phyloP scores from a whole-genome alignment of 2,113 vertebrate genomes.

The Lepus americanus region DNA sequence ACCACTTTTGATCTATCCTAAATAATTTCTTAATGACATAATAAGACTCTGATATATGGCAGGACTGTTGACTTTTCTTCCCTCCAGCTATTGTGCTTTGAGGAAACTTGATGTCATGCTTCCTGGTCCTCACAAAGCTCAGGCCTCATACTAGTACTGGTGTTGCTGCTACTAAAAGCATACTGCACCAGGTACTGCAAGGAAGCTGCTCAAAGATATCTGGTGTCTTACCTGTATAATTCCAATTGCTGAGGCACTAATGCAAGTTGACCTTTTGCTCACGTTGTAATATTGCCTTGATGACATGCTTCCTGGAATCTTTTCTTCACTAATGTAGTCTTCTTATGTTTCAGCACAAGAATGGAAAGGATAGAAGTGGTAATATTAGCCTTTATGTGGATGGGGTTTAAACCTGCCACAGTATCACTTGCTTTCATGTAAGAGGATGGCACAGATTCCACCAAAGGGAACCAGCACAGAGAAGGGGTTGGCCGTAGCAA shows the following conservation, averaged over 20 bases:
- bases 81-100: not conserved
- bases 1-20: not conserved
- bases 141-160: not conserved
- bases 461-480: not conserved
- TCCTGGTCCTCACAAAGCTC: not conserved
- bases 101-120: not conserved
- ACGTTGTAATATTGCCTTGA: accelerated
- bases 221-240: not conserved
- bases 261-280: not conserved
- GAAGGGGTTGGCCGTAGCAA: not conserved
- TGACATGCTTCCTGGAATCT: not conserved
- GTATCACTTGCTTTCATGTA: not conserved
- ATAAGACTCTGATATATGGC: not conserved
- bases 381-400: accelerated
- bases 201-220: not conserved
- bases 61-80: not conserved
- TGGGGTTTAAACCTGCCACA: not conserved
- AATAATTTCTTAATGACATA: no score
- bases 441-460: accelerated
- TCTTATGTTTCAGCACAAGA: not conserved
- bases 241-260: not conserved
- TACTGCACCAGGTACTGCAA: accelerated
- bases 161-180: not conserved
- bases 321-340: not conserved
- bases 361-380: not conserved